Base-by-base conservation (phyloP, 1,140 invertebrate genomes). In the Nilaparvata lugens region DNA sequence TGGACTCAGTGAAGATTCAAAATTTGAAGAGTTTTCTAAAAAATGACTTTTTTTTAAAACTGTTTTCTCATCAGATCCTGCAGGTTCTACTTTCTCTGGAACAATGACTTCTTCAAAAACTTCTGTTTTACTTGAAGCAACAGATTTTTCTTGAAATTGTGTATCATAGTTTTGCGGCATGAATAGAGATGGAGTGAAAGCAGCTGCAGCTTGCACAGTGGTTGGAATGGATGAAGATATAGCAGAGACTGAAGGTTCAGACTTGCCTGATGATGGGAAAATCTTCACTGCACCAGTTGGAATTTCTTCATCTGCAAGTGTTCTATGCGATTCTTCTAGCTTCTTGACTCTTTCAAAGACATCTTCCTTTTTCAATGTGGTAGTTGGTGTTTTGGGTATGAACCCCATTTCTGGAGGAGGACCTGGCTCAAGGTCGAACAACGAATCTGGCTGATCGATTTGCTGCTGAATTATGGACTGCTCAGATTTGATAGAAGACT, bases 321-420 rank as follows among this genome's bases (percentile, higher is more conserved):
- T 74, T 52, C 78, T 79, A 61, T 81, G 80, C 18, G 77, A 78
- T 62, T 84, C 82, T 66, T 85, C 82, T 14, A 85, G 71, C 67
- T 80, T 79, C 67, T 81, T 84, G 1, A 84, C 80, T 66, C 81
- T 80, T 18, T 82, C 73, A 18, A 78, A 77, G 13, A 86, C 75
- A 23, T 82, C 77, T 54, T 81, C 79, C 64, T 74, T 75, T 28
- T 60, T 60, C 48, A 43, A 52, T 63, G 60, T 38, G 76, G 71
- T 64, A 62, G 69, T 67, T 35, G 31, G 31, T 9, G 67, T 62
- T 65, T 82, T 84, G 2, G 83, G 80, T 25, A 79, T 79, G 63
- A 78, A 87, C 38, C 80, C 81, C 18, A 87, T 84, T 73, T 87
- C 82, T n/a, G 85, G 84, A 9, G 85, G 84, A 23, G 85, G 81